phyloP scores from a whole-genome alignment of 1,140 invertebrate species.

The Zaprionus gabonicus region DNA sequence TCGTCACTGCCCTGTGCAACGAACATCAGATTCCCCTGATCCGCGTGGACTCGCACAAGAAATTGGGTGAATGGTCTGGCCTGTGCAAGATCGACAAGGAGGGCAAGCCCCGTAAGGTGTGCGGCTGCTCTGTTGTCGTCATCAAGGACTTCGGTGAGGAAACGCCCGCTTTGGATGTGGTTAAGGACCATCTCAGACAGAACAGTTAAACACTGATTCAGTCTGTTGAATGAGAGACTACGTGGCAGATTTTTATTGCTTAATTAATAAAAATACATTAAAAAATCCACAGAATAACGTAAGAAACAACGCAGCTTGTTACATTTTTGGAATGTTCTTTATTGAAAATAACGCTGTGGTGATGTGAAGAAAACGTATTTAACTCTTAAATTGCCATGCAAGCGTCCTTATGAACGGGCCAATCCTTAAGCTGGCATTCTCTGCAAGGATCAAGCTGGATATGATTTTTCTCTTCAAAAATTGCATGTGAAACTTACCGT shows the following conservation, averaged over 20 bases:
- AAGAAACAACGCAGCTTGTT: slow-evolving; percentile 19
- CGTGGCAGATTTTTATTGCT: slow-evolving; percentile 66
- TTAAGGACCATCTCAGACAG: slow-evolving; percentile 95
- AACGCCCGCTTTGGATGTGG: slow-evolving; percentile 95
- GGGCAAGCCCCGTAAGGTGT: slow-evolving; percentile 99
- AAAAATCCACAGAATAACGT: slow-evolving; percentile 33
- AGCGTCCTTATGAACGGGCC: slow-evolving; percentile 84
- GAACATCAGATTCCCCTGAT: slow-evolving; percentile 99
- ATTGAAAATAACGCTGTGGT: slow-evolving; percentile 17
- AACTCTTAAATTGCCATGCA: slow-evolving; percentile 42
- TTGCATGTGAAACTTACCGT: slow-evolving; percentile 57
- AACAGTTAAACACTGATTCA: slow-evolving; percentile 76
- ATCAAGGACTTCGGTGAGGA: slow-evolving; percentile 99
- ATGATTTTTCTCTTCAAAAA: neutral
- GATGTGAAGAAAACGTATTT: neutral
- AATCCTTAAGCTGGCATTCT: slow-evolving; percentile 85
- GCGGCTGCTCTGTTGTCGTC: slow-evolving; percentile 99
- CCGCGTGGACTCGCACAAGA: slow-evolving; percentile 98
- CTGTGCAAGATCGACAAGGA: slow-evolving; percentile 99
- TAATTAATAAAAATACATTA: slow-evolving; percentile 60
- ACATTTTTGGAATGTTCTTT: slow-evolving; percentile 73
- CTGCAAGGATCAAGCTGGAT: slow-evolving; percentile 56
- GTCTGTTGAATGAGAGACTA: slow-evolving; percentile 79
- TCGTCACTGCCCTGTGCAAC: slow-evolving; percentile 99
- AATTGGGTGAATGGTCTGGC: slow-evolving; percentile 99